Evolutionary conservation across 2,888 invertebrate genomes (phyloP), one percentile per base, ranked within the genome.

Genomic region (Euspilapteryx auroguttella): DNA sequence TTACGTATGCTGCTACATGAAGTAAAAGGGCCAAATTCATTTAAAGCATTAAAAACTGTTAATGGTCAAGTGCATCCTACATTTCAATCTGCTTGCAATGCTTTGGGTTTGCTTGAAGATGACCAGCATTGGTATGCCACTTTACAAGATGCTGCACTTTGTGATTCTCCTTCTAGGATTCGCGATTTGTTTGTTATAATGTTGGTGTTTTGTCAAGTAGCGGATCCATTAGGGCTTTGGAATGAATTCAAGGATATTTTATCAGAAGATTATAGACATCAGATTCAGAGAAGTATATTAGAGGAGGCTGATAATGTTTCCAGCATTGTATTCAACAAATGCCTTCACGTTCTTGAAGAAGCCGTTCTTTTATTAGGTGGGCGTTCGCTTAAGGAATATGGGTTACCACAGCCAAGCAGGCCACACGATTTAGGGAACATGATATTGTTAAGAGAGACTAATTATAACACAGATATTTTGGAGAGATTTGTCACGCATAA

Each of bases 31-130:
- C 37, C 37, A 14, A 35, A 22, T 9, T 35, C 36, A 26, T 38
- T 36, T 31, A 20, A 29, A 24, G 25, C 17, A 7, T 29, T 37
- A 12, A 35, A 30, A 31, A 36, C 37, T 26, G 33, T 36, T 7
- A 26, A 37, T 30, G 34, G 35, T 29, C 21, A 20, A 3, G 4
- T 35, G 12, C 30, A 35, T 27, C 27, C 29, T 12, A 47, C 46
- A 17, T 55, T 38, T 25, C 33, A 37, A 25, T 25, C 33, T 9
- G 45, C 45, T n/a, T 47, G 47, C 27, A 29, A 32, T 15, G 34
- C 33, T 21, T 29, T 43, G 3, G 41, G 44, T 12, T 34, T 58
- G 14, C 38, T 56, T 4, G 45, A 57, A 37, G 46, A 55, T 34
- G 53, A 56, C 32, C 14, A 27, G 14, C 44, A 56, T 29, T 56